Conservation (phyloP, 2,113 vertebrate species). For the Podarcis raffonei region DNA sequence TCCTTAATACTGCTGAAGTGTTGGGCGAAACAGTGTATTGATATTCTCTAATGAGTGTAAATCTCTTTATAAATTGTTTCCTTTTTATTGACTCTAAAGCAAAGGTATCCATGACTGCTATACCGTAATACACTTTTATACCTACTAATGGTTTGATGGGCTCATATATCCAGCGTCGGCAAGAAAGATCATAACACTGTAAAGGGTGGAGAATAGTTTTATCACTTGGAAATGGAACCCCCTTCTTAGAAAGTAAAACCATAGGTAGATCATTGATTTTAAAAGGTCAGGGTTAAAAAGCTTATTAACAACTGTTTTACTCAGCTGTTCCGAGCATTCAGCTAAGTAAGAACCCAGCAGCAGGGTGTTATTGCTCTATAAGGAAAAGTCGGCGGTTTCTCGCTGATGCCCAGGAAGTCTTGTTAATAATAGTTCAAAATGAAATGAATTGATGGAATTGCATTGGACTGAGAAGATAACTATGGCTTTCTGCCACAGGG, state of each 20-base stretch:
- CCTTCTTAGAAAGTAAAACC: conserved; percentile 76
- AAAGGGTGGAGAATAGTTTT: conserved; percentile 74
- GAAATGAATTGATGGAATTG: not conserved
- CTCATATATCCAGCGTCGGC: conserved; percentile 69
- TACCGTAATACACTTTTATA: conserved; percentile 74
- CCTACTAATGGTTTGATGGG: conserved; percentile 76
- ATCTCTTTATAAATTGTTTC: conserved; percentile 74
- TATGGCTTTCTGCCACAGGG: not conserved
- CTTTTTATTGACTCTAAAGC: conserved; percentile 79
- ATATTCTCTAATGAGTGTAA: conserved; percentile 71
- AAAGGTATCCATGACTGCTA: conserved; percentile 71
- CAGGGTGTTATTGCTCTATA: conserved; percentile 59
- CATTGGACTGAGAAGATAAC: not conserved
- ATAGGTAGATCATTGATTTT: conserved; percentile 75
- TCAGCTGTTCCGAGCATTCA: conserved; percentile 72
- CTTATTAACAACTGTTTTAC: conserved; percentile 76
- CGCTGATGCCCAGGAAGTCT: not conserved
- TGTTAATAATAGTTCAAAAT: not conserved
- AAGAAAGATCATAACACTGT: conserved; percentile 72
- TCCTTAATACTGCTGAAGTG: conserved; percentile 64
- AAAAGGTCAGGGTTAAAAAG: conserved; percentile 77
- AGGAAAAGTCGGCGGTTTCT: conserved; percentile 48
- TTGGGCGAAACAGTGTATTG: conserved; percentile 70
- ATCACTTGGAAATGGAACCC: conserved; percentile 75
- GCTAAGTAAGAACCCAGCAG: conserved; percentile 68